Percentiles rank a stretch among this genome's conserved stretches.
Evolutionary conservation across 1,140 invertebrate genomes (phyloP).

Genomic region (Zaprionus nigranus): DNA sequence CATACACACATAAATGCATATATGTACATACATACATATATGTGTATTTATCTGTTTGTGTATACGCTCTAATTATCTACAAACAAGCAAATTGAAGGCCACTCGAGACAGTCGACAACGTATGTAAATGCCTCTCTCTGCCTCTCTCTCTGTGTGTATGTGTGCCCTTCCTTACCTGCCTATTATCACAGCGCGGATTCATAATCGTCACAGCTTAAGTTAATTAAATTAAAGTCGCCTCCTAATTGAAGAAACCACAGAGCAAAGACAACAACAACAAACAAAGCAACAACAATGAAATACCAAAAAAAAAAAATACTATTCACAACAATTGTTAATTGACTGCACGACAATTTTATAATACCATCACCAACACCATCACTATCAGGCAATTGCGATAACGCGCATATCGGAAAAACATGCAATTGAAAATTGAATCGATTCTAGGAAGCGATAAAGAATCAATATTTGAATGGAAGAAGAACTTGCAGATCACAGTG

Average conservation of each 20-base stretch:
- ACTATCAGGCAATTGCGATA: constrained; percentile 14
- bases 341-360: constrained; percentile 34
- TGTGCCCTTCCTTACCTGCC: constrained; percentile 45
- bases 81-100: constrained; percentile 54
- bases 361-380: constrained; percentile 16
- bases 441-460: neutral
- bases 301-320: neutral
- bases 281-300: constrained; percentile 28
- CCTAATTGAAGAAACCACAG: constrained; percentile 52
- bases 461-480: neutral
- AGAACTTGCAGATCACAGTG: neutral
- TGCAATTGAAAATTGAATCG: neutral
- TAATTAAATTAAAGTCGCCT: constrained; percentile 61
- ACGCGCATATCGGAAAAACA: constrained; percentile 1
- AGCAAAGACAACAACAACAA: constrained; percentile 26
- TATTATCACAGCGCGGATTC: constrained; percentile 42
- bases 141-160: neutral
- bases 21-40: neutral
- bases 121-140: neutral
- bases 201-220: constrained; percentile 55
- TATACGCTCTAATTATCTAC: constrained; percentile 62
- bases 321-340: constrained; percentile 27
- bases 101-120: constrained; percentile 30
- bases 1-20: neutral
- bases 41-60: constrained; percentile 24